A percentile compares a stretch with the other conserved stretches of the same genome.
These are phyloP conservation scores for Pseudomyrmex cubaensis DNA, from an alignment of 1,140 invertebrate genomes.

Conservation along the genomic window DNA sequence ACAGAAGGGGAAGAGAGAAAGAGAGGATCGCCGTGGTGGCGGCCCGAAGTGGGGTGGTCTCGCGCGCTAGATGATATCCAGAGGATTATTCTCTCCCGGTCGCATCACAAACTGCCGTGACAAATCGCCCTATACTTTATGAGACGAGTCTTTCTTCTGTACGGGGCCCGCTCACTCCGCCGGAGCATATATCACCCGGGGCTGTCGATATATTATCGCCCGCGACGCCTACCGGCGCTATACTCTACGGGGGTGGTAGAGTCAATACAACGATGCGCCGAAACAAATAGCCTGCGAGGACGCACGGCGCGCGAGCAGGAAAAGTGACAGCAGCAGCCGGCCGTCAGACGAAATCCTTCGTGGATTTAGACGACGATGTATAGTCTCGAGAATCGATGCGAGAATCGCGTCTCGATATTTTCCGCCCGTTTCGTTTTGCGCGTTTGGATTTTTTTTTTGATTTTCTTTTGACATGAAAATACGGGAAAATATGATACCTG, in stretches of 20 bases:
- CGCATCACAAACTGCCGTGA: constrained; percentile 80
- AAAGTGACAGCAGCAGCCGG: constrained; percentile 52
- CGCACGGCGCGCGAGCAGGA: constrained; percentile 31
- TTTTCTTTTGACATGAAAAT: too few species aligned
- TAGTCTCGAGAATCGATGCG: constrained; percentile 53
- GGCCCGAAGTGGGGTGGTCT: constrained; percentile 51
- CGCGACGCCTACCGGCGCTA: constrained; percentile 74
- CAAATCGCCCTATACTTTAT: constrained; percentile 81
- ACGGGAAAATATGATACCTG: not conserved
- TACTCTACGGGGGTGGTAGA: constrained; percentile 54
- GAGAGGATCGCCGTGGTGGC: constrained; percentile 10
- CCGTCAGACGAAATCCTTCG: constrained; percentile 71
- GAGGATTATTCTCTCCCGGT: constrained; percentile 82
- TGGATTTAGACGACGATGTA: constrained; percentile 71
- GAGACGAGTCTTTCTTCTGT: constrained; percentile 78
- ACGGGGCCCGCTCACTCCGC: constrained; percentile 73
- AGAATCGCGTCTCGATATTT: constrained; percentile 23
- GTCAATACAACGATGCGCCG: constrained; percentile 75
- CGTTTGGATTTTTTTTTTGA: not conserved
- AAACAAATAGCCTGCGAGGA: constrained; percentile 69
- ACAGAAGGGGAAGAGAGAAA: too few species aligned
- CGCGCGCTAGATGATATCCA: constrained; percentile 79
- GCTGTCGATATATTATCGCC: constrained; percentile 81
- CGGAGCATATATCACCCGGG: constrained; percentile 79
- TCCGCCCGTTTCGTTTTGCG: not conserved